Base-by-base conservation (phyloP, 1,140 invertebrate genomes). In the Ectropis grisescens region DNA sequence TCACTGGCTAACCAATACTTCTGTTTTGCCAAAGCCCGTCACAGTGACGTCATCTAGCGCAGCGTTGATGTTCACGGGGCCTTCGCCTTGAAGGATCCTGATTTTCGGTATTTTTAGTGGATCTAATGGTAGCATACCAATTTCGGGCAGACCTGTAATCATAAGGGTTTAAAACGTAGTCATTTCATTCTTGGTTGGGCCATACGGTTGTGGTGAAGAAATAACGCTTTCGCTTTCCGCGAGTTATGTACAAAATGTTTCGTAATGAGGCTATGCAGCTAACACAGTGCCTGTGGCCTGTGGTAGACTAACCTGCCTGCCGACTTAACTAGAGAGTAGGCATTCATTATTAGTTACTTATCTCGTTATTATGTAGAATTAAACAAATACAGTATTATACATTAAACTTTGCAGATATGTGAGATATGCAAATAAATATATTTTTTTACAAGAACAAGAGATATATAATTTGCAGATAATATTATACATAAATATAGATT, bases 61-160 rank as follows among this genome's bases (percentile, higher is more conserved):
- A 11, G 88, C 87, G 56, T 89, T 89, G 2, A 89, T 84, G 41
- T 86, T 88, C 2, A 90, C 88, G 1, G 88, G 88, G 25, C 88
- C 87, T 29, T 88, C 86, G 22, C 87, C 87, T 78, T 89, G 87
- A 12, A 89, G 59, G 41, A 90, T 88, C 52, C 86, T 72, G 41
- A 90, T 86, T 66, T 86, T 82, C 8, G 84, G 85, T 25, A 90
- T 82, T 39, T 86, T 82, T 32, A 90, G 65, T n/a, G 88, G 88
- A 68, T 90, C 88, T 42, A 89, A 68, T 40, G 86, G 83, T 13
- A 83, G 72, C 31, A 89, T 74, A 42, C 60, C 82, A 34, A 87
- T 86, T 44, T 84, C 83, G 33, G 83, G 82, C 26, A 85, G 57
- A 34, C 86, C 85, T 81, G 59, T 6, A 68, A 74, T 29, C 2